Evolutionary conservation across 2,888 invertebrate genomes (phyloP).

Genomic region (Nomada fucata): DNA sequence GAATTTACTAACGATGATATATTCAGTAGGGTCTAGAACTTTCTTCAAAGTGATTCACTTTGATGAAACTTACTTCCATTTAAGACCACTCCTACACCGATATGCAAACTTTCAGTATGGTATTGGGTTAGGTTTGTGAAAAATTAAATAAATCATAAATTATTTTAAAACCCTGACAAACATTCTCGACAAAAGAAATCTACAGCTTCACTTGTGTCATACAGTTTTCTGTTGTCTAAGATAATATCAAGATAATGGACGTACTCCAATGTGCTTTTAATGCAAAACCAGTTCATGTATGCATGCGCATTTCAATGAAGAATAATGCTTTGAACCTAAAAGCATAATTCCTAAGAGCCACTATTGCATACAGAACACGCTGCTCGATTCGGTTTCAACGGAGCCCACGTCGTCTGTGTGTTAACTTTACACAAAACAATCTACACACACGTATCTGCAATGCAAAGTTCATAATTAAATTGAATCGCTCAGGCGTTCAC

Average conservation of each 20-base stretch:
- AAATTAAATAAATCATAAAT: no score
- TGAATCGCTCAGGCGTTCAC: neutral
- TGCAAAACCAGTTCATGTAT: neutral
- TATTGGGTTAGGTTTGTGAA: no score
- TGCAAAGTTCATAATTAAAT: slow-evolving; percentile 14
- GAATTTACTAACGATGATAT: slow-evolving; percentile 7
- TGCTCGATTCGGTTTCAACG: slow-evolving; percentile 32
- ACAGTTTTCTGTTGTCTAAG: neutral
- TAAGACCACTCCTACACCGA: neutral
- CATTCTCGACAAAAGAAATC: neutral
- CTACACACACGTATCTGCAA: neutral
- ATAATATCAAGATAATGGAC: neutral
- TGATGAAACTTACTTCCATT: slow-evolving; percentile 4
- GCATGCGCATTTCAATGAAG: slow-evolving; percentile 5
- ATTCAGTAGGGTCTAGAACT: slow-evolving; percentile 19
- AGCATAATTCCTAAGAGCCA: slow-evolving; percentile 34
- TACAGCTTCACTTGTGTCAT: neutral
- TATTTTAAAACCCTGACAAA: no score
- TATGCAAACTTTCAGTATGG: no score
- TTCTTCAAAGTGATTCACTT: slow-evolving; percentile 38
- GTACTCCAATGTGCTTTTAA: neutral
- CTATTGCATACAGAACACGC: slow-evolving; percentile 15
- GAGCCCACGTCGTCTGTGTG: slow-evolving; percentile 29
- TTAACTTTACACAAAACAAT: slow-evolving; percentile 53
- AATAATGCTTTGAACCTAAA: slow-evolving; percentile 23